These are phyloP conservation scores for Eumerus sabulonum DNA, from an alignment of 2,888 invertebrate genomes.

Conservation along the genomic window DNA sequence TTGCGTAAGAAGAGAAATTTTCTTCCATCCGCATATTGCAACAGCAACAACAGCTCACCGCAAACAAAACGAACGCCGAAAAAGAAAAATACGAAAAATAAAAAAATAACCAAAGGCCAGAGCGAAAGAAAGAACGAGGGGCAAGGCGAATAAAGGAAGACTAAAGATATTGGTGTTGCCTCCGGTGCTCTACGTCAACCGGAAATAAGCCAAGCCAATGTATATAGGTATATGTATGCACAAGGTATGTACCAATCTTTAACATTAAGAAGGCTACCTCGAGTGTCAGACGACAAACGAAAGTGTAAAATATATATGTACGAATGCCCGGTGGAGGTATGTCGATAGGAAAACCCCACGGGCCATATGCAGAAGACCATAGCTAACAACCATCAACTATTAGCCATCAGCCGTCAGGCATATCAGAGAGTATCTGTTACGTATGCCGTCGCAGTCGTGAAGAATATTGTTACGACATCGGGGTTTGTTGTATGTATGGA, in stretches of 20 bases:
- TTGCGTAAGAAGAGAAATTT: conserved; percentile 67
- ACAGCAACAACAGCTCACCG: conserved; percentile 37
- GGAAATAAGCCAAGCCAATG: conserved; percentile 62
- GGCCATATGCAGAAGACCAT: conserved; percentile 37
- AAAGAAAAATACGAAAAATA: conserved; percentile 1
- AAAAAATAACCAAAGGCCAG: conserved; percentile 8
- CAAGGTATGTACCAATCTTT: conserved; percentile 32
- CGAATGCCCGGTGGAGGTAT: conserved; percentile 2
- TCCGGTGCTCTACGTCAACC: conserved; percentile 42
- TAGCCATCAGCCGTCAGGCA: conserved; percentile 10
- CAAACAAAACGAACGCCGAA: conserved; percentile 30
- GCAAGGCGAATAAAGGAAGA: too few species aligned
- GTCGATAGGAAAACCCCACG: conserved; percentile 35
- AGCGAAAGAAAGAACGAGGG: conserved; percentile 33
- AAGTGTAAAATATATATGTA: conserved; percentile 39
- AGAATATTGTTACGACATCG: conserved; percentile 58
- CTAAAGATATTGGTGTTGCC: conserved; percentile 55
- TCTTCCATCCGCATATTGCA: conserved; percentile 66
- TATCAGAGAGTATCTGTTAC: conserved; percentile 43
- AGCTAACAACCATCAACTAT: too few species aligned
- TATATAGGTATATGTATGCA: too few species aligned
- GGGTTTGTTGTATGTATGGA: neutral
- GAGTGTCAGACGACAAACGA: conserved; percentile 7
- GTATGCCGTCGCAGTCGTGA: conserved; percentile 38
- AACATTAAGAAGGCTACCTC: conserved; percentile 37